These are phyloP conservation scores for Planococcus citri DNA, from an alignment of 1,140 invertebrate species.

Conservation along the genomic window DNA sequence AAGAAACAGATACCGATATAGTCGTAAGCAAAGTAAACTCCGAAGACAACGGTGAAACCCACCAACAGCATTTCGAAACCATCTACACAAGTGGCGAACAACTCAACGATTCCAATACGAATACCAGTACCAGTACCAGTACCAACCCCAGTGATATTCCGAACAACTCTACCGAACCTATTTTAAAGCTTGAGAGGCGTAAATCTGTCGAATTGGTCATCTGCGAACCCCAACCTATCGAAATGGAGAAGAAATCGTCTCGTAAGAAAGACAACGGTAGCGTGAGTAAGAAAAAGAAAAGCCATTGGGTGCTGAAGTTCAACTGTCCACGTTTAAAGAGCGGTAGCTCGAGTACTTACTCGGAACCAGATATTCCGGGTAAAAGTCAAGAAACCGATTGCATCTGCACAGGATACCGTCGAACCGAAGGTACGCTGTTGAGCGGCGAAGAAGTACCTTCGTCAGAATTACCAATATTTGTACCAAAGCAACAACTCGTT, in stretches of 20 bases:
- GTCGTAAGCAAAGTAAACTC: background rate
- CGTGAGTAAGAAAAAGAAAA: conserved; percentile 39
- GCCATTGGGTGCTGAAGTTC: conserved; percentile 48
- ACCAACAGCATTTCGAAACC: background rate
- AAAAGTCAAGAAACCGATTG: conserved; percentile 36
- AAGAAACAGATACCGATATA: background rate
- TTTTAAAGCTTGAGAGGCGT: background rate
- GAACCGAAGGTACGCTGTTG: conserved; percentile 43
- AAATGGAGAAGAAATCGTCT: background rate
- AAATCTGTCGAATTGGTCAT: background rate
- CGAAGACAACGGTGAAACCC: background rate
- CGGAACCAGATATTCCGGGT: conserved; percentile 35
- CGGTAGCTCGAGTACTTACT: conserved; percentile 34
- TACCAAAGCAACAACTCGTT: conserved; percentile 18
- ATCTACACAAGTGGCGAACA: background rate
- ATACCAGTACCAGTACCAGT: too few species aligned
- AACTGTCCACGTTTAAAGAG: conserved; percentile 43
- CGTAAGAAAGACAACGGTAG: background rate
- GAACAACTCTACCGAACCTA: background rate
- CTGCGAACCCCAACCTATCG: background rate
- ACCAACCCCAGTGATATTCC: background rate
- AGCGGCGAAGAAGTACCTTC: conserved; percentile 41
- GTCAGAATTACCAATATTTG: conserved; percentile 33
- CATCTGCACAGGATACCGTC: conserved; percentile 46
- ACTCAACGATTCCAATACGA: background rate